Evolutionary conservation across 2,888 invertebrate species (phyloP).

Genomic region (Empis livida): DNA sequence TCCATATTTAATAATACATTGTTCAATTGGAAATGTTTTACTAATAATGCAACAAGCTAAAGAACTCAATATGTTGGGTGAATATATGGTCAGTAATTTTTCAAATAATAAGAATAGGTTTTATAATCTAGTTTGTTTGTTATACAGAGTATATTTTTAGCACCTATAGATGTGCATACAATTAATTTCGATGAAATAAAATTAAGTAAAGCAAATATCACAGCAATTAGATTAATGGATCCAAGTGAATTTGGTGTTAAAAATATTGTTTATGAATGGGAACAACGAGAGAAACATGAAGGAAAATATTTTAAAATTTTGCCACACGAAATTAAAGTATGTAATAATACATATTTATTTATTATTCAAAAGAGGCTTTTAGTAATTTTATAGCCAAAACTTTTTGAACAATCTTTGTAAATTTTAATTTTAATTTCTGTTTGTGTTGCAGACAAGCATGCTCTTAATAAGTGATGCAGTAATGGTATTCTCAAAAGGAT

Average conservation of each 20-base stretch:
- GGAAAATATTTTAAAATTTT: slow-evolving; percentile 22
- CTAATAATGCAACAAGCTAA: slow-evolving; percentile 59
- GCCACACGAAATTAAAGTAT: slow-evolving; percentile 12
- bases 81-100: slow-evolving; percentile 47
- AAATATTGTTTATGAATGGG: slow-evolving; percentile 34
- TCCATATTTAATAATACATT: slow-evolving; percentile 64
- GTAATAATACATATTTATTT: neutral
- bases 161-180: slow-evolving; percentile 36
- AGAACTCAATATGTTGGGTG: slow-evolving; percentile 68
- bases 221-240: slow-evolving; percentile 32
- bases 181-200: slow-evolving; percentile 38
- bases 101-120: too few species aligned
- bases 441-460: slow-evolving; percentile 43
- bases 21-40: slow-evolving; percentile 50
- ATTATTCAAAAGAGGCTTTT: too few species aligned
- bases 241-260: slow-evolving; percentile 30
- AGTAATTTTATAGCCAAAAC: too few species aligned
- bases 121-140: neutral
- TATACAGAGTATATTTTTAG: slow-evolving; percentile 43
- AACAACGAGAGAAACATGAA: slow-evolving; percentile 27
- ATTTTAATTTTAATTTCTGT: too few species aligned
- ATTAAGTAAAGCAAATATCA: slow-evolving; percentile 31
- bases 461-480: slow-evolving; percentile 59
- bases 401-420: too few species aligned
- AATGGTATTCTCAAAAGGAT: slow-evolving; percentile 47